Evolutionary conservation across 2,797 vertebrate species (phyloP).

Genomic region (Astyanax mexicanus): DNA sequence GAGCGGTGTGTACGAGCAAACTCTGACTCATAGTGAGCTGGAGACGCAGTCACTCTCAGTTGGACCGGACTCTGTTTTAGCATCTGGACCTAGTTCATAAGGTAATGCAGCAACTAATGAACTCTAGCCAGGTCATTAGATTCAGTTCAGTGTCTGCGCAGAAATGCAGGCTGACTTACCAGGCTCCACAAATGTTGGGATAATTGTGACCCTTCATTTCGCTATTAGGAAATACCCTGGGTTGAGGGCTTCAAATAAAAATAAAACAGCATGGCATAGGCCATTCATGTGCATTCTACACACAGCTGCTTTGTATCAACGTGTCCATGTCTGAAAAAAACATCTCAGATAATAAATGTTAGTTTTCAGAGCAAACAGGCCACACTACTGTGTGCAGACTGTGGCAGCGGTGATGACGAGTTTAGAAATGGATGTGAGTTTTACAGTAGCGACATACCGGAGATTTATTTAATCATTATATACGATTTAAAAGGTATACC

Average conservation of each 20-base stretch:
- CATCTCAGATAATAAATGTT: constrained; percentile 35
- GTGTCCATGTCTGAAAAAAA: constrained; percentile 15
- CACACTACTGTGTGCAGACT: neutral
- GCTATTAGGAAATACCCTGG: neutral
- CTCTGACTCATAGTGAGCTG: constrained; percentile 36
- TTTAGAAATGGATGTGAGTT: neutral
- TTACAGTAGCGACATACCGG: too few relatives aligned
- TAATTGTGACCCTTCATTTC: constrained; percentile 1
- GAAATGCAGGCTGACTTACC: constrained; percentile 3
- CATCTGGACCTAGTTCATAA: constrained; percentile 34
- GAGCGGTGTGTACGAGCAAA: constrained; percentile 39
- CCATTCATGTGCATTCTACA: neutral
- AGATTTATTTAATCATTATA: too few relatives aligned
- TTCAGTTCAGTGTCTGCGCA: constrained; percentile 6
- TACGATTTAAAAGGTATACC: too few relatives aligned
- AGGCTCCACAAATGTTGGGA: neutral
- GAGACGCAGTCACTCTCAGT: constrained; percentile 22
- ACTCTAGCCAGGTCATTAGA: constrained; percentile 28
- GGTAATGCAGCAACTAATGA: constrained; percentile 17
- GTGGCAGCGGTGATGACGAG: too few relatives aligned
- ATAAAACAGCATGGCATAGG: neutral
- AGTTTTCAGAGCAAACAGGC: neutral
- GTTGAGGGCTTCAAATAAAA: neutral
- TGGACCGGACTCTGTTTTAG: constrained; percentile 1
- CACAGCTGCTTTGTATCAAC: neutral